phyloP scores from a whole-genome alignment of 2,113 vertebrate species.

The Pomatostomus ruficeps region DNA sequence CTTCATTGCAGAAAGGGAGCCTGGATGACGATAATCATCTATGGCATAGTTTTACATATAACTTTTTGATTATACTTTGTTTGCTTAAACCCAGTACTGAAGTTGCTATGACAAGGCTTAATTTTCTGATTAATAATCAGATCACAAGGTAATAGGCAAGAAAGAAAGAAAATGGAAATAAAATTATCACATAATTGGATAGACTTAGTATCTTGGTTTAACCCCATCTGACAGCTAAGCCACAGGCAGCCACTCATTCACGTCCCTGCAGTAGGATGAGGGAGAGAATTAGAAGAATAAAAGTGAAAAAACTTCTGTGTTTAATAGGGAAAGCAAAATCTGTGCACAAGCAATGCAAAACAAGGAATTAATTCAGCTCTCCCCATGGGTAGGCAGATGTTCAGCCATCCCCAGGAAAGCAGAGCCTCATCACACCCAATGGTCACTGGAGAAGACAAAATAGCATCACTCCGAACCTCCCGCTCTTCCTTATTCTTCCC shows the following conservation, averaged over 20 bases:
- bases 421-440: background rate
- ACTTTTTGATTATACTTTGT: background rate
- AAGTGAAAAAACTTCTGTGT: background rate
- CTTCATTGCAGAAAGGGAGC: background rate
- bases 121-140: background rate
- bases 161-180: background rate
- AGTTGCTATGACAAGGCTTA: background rate
- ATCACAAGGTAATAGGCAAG: background rate
- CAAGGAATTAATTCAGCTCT: background rate
- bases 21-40: background rate
- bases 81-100: background rate
- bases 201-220: background rate
- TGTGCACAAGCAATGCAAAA: background rate
- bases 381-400: background rate
- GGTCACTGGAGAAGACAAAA: background rate
- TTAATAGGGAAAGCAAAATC: background rate
- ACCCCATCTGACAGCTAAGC: background rate
- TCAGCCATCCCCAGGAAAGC: background rate
- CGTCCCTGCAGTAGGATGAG: too few relatives aligned
- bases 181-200: background rate
- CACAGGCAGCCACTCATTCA: too few relatives aligned
- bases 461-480: rapidly evolving
- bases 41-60: background rate
- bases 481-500: background rate
- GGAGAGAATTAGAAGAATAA: background rate